Base-by-base conservation (phyloP, 2,113 vertebrate species). In the Peucedramus taeniatus region DNA sequence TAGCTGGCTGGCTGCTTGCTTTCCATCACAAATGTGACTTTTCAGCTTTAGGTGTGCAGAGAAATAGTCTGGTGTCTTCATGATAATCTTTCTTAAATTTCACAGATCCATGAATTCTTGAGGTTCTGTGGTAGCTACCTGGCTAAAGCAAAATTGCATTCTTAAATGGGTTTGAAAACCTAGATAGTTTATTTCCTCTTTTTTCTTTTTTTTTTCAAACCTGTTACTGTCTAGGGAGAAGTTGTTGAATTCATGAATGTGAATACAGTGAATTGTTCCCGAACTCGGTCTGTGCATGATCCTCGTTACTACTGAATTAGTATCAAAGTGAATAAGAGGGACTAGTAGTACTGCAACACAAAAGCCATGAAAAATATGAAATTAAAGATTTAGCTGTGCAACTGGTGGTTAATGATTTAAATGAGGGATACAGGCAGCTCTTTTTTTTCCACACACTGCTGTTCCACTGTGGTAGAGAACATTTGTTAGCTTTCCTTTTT, bases 401-500 rank as follows among this genome's bases (percentile, higher is more conserved):
- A 68, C 69, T 89, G 44, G 75, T 65, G 35, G 60, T 79, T 91
- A 87, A 79, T 71, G 59, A 79, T 95, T 84, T 89, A 85, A 95
- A 65, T 82, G 65, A 84, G 35, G 40, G 77, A 68, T 93, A 57
- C 28, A 65, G 40, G 40, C 61, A 53, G 37, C 40, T 90, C 66
- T 91, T 91, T 30, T 72, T 85, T 93, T 91, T 91, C 88, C 74
- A 72, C 51, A 68, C 74, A 28, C 39, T 89, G 45, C 65, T 64
- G 30, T 92, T 95, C 83, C 53, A 0, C 80, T 93, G 77, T 60
- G 66, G 53, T 82, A 79, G 57, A 87, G 93, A 93, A 57, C 53
- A 57, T 72, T 83, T 78, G 69, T 57, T 87, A 76, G 59, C 65
- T 94, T 90, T 71, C 42, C 45, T 93, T 96, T 92, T 85, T 82